Evolutionary conservation across 1,140 invertebrate genomes (phyloP), one percentile per base, ranked within the genome.

Genomic region (Pseudomyrmex flavicornis): DNA sequence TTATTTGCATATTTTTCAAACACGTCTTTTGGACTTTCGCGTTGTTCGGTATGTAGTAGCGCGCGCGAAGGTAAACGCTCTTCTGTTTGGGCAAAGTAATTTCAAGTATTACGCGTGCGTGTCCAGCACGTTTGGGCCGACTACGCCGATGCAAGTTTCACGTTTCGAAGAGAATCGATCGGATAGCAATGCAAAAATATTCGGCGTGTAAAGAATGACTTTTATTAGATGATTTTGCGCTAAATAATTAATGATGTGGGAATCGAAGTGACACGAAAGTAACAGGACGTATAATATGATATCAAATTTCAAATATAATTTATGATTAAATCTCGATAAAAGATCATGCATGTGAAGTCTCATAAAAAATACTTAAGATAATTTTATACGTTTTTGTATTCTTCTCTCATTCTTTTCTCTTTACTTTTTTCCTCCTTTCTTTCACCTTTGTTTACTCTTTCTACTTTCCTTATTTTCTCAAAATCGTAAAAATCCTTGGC

Each of bases 91-190:
- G 58, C 73, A 59, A 77, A 22, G n/a, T 62, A 83, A 83, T 63
- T 66, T 59, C 77, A 50, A 69, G 70, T 83, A 54, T 72, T 83
- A 68, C 65, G 65, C 59, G 62, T 54, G 58, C 59, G 75, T 77
- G 73, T 86, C 61, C 74, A 9, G n/a, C 26, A 54, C 26, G 22
- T 50, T 62, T 46, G 56, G 75, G 80, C 80, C 88, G 88, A 88
- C 80, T 89, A 88, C 88, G 88, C 70, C 88, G 88, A 86, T 75
- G 86, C 80, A 79, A 72, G 35, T 65, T 48, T 56, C 56, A 50
- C 59, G 59, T 12, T 20, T 48, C n/a, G 65, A 75, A 17, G 50
- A 69, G 50, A 26, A 75, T 52, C 50, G 13, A 52, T 52, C 7
- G 50, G 13, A 12, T 52, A 52, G 50, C 9, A 52, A 52, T 2